These are phyloP conservation scores for Eupithecia tripunctaria DNA, from an alignment of 2,888 invertebrate genomes.

Conservation along the genomic window DNA sequence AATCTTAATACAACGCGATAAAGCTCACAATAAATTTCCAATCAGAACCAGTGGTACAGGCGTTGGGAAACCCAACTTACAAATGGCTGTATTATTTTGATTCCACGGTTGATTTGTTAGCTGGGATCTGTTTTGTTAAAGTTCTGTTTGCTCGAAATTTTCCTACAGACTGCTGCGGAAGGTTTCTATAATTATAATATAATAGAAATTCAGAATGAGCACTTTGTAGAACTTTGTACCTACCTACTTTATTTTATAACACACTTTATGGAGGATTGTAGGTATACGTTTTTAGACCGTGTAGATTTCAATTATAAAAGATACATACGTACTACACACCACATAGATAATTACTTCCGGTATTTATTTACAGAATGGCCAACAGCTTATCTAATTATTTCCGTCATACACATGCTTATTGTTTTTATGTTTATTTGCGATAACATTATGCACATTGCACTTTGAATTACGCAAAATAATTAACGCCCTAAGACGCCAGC, in stretches of 20 bases:
- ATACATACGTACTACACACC: not conserved
- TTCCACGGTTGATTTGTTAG: conserved; percentile 58
- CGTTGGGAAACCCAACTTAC: conserved; percentile 52
- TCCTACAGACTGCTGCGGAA: conserved; percentile 16
- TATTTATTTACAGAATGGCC: not conserved
- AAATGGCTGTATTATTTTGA: conserved; percentile 62
- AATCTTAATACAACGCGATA: not conserved
- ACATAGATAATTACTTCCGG: not conserved
- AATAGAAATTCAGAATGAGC: not conserved
- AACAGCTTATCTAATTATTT: not conserved
- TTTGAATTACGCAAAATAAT: conserved; percentile 24
- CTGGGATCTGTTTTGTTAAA: conserved; percentile 48
- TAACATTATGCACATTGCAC: conserved; percentile 11
- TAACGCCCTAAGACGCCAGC: conserved; percentile 10
- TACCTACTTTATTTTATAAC: not conserved
- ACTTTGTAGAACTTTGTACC: not conserved
- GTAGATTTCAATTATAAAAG: not conserved
- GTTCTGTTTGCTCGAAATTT: conserved; percentile 49
- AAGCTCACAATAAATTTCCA: not conserved
- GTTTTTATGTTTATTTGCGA: conserved; percentile 3
- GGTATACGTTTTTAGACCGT: not conserved
- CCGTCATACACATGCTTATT: conserved; percentile 1
- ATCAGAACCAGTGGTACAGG: not conserved
- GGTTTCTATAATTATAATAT: not conserved
- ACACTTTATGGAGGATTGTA: not conserved